Base-by-base conservation (phyloP, 2,113 vertebrate species). In the Calyptomena viridis region DNA sequence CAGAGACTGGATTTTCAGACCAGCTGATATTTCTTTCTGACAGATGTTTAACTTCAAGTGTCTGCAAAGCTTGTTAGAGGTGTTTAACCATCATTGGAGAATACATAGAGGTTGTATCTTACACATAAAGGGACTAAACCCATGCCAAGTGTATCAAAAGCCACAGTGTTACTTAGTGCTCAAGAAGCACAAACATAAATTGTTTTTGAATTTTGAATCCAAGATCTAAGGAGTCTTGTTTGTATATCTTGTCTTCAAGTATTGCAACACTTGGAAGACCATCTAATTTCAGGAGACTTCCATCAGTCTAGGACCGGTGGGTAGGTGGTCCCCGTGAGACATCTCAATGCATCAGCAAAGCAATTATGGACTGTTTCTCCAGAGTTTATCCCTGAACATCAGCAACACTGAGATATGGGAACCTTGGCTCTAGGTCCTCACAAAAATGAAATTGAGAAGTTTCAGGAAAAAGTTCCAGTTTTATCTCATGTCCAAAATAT, bases 251-350 rank as follows among this genome's bases (percentile, higher is more conserved):
- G 0, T 53, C 9, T 49, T 80, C 55, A 77, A 83, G 73, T 28
- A 23, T 12, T 44, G 9, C 11, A 74, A 14, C 47, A 16, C 21
- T 68, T 90, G 37, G 52, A 84, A 64, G 33, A 35, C 3, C 52
- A 73, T 5, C 7, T 78, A 23, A 59, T 86, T 88, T 91, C 64
- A 64, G 42, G n/a, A 66, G 47, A 59, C 5, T 71, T 39, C 19
- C 13, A 20, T 18, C 46, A 37, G 9, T 22, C 31, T 68, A 56
- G 8, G 35, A 33, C 19, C 1, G 4, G n/a, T 6, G 6, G 9
- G 17, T 56, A 14, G 4, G 14, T 63, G 77, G 11, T 74, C 23
- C 24, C 77, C 0, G 0, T 28, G 33, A 27, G 55, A 44, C 11
- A n/a, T 7, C 14, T 63, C 58, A 3, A 15, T n/a, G 6, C n/a